Conservation (phyloP, 2,797 vertebrate species). For the Platalea minor region DNA sequence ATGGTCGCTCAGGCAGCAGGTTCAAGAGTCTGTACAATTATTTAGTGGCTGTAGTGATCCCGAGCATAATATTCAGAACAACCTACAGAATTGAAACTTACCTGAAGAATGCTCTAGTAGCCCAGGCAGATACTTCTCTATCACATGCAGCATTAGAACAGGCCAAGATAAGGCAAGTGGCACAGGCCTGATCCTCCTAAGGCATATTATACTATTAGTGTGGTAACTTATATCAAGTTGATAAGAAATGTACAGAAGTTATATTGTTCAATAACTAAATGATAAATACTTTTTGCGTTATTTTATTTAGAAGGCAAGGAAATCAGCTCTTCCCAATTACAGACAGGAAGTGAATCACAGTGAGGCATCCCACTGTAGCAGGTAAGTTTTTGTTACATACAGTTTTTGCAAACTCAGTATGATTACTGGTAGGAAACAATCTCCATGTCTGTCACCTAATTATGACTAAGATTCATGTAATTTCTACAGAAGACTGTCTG, state of each 20-base stretch:
- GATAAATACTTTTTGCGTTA: neutral
- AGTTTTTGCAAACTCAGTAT: neutral
- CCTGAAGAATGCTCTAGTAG: constrained; percentile 95
- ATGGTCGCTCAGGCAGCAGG: neutral
- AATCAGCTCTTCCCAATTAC: neutral
- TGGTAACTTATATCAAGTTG: neutral
- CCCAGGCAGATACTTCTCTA: constrained; percentile 92
- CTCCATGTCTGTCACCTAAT: neutral
- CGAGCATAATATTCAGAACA: neutral
- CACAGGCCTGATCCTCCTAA: constrained; percentile 94
- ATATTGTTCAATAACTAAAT: neutral
- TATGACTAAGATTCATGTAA: neutral
- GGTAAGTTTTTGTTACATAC: neutral
- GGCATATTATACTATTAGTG: neutral
- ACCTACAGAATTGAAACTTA: constrained; percentile 32
- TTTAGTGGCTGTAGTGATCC: neutral
- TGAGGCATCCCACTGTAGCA: neutral
- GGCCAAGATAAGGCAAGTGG: constrained; percentile 91
- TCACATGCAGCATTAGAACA: constrained; percentile 89
- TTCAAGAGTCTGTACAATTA: neutral
- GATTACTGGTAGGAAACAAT: neutral
- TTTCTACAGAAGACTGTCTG: neutral
- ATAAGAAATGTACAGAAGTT: neutral
- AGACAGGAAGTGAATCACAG: neutral
- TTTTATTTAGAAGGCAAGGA: neutral